phyloP scores from a whole-genome alignment of 2,797 vertebrate genomes.

The Sebastes itinus region DNA sequence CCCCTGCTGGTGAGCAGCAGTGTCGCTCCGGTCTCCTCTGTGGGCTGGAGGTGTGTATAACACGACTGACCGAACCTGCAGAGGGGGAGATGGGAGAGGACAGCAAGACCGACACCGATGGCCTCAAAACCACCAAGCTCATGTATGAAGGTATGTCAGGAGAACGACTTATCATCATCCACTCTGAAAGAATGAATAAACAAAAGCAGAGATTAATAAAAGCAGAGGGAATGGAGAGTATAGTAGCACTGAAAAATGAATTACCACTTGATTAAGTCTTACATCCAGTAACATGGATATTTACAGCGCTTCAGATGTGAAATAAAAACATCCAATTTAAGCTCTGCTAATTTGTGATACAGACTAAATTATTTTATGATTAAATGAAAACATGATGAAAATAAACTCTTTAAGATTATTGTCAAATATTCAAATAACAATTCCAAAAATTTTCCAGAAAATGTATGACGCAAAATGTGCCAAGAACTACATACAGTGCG shows the following conservation, averaged over 20 bases:
- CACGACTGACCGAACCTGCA: slow-evolving; percentile 86
- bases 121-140: slow-evolving; percentile 89
- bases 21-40: slow-evolving; percentile 93
- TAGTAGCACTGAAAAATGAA: fast-evolving
- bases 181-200: neutral
- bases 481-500: neutral
- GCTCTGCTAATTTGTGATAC: neutral
- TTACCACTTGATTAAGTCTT: neutral
- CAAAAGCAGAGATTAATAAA: neutral
- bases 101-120: slow-evolving; percentile 85
- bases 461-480: neutral
- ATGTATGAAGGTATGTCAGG: slow-evolving; percentile 92
- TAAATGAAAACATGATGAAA: neutral
- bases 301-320: neutral
- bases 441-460: neutral
- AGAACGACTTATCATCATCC: too few relatives aligned
- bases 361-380: neutral
- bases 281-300: neutral
- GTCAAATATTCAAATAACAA: neutral
- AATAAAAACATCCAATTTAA: neutral
- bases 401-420: neutral
- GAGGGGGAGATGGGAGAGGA: slow-evolving; percentile 91
- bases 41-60: slow-evolving; percentile 91
- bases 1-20: slow-evolving; percentile 83
- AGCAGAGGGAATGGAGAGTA: too few relatives aligned